phyloP scores from a whole-genome alignment of 2,888 invertebrate genomes.

The Diarsia dahlii region DNA sequence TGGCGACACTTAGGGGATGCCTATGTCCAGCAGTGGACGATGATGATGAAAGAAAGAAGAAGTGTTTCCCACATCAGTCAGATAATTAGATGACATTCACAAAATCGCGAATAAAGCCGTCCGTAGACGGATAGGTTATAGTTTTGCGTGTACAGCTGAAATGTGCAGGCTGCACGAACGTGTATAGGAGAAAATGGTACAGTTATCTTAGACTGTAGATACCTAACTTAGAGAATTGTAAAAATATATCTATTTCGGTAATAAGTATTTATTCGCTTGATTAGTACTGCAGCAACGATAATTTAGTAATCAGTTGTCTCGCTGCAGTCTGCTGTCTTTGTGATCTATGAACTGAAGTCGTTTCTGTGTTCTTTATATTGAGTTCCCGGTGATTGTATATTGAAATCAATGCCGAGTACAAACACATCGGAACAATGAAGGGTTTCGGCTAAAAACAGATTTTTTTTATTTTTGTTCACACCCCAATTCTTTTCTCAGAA shows the following conservation, averaged over 20 bases:
- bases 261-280: no score
- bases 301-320: not conserved
- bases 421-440: not conserved
- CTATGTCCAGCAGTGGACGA: no score
- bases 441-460: not conserved
- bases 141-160: no score
- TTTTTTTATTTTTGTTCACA: not conserved
- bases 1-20: no score
- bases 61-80: not conserved
- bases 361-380: not conserved
- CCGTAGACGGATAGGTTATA: no score
- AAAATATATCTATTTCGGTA: no score
- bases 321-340: not conserved
- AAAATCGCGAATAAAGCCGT: not conserved
- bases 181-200: no score
- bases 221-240: no score
- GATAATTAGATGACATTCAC: not conserved
- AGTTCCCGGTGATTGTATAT: not conserved
- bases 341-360: not conserved
- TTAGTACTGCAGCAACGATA: no score
- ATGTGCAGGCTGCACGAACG: no score
- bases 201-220: no score
- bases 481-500: not conserved
- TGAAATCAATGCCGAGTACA: not conserved
- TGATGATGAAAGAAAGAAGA: not conserved